Evolutionary conservation across 2,888 invertebrate species (phyloP).

Genomic region (Synergus laeviventris): DNA sequence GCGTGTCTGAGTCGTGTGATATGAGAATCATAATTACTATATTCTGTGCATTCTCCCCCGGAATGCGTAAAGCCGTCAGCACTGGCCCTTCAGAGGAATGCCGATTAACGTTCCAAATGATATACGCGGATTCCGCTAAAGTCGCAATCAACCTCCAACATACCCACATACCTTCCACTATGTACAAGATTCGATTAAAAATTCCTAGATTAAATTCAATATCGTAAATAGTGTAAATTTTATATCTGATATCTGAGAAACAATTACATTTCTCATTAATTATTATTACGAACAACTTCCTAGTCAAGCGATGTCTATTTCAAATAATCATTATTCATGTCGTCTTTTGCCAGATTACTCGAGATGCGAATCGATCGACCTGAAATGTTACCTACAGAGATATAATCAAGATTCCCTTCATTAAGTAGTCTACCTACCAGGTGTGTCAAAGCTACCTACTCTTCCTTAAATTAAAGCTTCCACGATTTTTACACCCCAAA

Average conservation of each 20-base stretch:
- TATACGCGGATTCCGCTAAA: slow-evolving; percentile 52
- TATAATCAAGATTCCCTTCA: slow-evolving; percentile 27
- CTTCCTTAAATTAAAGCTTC: background rate
- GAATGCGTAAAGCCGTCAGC: slow-evolving; percentile 54
- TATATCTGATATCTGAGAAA: no score
- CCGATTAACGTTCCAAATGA: slow-evolving; percentile 61
- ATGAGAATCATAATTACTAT: slow-evolving; percentile 72
- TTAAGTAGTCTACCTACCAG: slow-evolving; percentile 6
- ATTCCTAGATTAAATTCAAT: background rate
- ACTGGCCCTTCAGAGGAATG: slow-evolving; percentile 57
- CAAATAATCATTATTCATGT: no score
- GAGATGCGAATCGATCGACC: slow-evolving; percentile 3
- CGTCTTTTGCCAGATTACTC: background rate
- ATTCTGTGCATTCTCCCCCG: slow-evolving; percentile 66
- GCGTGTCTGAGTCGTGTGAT: slow-evolving; percentile 68
- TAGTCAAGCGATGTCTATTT: no score
- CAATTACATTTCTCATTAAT: no score
- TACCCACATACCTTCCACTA: background rate
- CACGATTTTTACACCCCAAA: background rate
- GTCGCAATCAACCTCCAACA: slow-evolving; percentile 47
- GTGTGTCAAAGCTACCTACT: background rate
- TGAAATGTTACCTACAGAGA: background rate
- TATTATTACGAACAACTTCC: no score
- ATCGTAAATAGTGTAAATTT: no score
- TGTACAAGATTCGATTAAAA: slow-evolving; percentile 1